Evolutionary conservation across 2,888 invertebrate genomes (phyloP).

Genomic region (Agrotis clavis): DNA sequence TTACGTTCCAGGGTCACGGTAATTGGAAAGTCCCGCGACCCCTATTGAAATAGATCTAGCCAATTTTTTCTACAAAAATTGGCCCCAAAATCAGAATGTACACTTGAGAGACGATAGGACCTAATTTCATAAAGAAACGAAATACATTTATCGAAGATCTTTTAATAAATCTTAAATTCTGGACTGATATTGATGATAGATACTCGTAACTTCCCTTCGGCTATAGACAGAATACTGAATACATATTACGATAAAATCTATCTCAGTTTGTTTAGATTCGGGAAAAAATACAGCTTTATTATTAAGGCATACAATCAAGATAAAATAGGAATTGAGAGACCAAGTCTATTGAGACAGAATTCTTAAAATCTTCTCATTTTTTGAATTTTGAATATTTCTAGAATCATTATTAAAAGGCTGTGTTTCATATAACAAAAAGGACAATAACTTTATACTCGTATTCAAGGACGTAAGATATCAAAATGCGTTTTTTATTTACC

Average conservation of each 20-base stretch:
- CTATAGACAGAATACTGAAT: not conserved
- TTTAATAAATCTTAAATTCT: constrained; percentile 16
- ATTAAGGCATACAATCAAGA: constrained; percentile 9
- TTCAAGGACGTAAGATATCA: too few relatives aligned
- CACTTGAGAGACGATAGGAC: not conserved
- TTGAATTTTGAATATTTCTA: not conserved
- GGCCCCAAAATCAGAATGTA: too few relatives aligned
- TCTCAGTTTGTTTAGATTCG: constrained; percentile 4
- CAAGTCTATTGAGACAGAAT: not conserved
- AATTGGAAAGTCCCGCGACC: too few relatives aligned
- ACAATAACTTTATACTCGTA: too few relatives aligned
- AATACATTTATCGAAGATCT: not conserved
- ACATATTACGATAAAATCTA: constrained; percentile 2
- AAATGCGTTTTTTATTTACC: too few relatives aligned
- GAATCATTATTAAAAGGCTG: not conserved
- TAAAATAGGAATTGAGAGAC: not conserved
- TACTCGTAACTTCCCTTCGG: not conserved
- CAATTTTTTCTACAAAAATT: too few relatives aligned
- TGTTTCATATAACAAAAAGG: too few relatives aligned
- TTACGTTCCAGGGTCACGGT: too few relatives aligned
- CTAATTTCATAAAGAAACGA: constrained; percentile 13
- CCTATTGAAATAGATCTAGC: too few relatives aligned
- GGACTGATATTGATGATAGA: constrained; percentile 9
- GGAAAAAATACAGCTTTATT: constrained; percentile 11
- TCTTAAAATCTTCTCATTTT: too few relatives aligned